Percentiles rank a stretch among this genome's conserved stretches.
Conservation (phyloP, 2,888 invertebrate species). For the Vesta saturnalis region DNA sequence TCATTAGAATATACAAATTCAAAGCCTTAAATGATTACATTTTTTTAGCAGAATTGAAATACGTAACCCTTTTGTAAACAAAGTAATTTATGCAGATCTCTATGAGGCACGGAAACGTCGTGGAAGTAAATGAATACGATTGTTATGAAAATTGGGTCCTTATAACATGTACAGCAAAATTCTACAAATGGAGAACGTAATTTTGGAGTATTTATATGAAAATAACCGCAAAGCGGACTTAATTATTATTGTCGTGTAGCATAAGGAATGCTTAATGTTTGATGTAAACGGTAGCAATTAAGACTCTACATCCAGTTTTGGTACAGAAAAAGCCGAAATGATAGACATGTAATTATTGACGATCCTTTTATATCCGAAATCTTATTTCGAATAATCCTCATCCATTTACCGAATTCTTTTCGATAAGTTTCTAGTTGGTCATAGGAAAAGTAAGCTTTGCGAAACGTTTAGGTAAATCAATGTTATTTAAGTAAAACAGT, state of each 20-base stretch:
- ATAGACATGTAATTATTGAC: neutral
- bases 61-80: neutral
- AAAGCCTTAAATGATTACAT: no score
- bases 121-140: neutral
- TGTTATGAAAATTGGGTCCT: slow-evolving; percentile 11
- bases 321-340: neutral
- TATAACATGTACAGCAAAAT: neutral
- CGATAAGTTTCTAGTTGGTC: neutral
- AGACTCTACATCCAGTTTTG: neutral
- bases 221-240: neutral
- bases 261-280: neutral
- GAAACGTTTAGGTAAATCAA: slow-evolving; percentile 14
- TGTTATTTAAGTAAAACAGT: slow-evolving; percentile 38
- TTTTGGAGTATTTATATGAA: slow-evolving; percentile 3
- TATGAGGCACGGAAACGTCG: neutral
- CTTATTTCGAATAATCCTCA: neutral
- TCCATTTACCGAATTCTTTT: neutral
- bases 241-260: neutral
- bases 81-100: neutral
- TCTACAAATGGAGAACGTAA: neutral
- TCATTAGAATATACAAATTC: no score
- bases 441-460: neutral
- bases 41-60: neutral
- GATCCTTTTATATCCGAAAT: neutral
- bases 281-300: neutral